These are phyloP conservation scores for Tolypeutes matacus DNA, from an alignment of 2,797 vertebrate species.

Conservation along the genomic window DNA sequence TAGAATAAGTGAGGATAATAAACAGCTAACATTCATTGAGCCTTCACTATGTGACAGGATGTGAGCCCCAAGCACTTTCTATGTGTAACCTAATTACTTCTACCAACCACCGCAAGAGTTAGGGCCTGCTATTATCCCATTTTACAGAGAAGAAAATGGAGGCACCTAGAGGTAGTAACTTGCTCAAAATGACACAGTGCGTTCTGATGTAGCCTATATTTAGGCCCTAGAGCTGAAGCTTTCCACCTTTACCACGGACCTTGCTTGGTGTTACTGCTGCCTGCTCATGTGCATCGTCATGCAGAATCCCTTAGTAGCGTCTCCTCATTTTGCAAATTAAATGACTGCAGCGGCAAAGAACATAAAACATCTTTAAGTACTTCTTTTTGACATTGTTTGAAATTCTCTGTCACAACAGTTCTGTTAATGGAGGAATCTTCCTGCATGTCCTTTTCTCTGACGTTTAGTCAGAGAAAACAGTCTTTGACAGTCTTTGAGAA, in stretches of 20 bases:
- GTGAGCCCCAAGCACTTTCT: background rate
- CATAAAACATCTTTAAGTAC: background rate
- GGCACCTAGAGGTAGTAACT: background rate
- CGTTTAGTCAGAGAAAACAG: background rate
- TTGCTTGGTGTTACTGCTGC: background rate
- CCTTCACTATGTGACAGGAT: rapidly evolving
- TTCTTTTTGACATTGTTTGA: background rate
- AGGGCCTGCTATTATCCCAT: background rate
- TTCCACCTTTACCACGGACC: background rate
- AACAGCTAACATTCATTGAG: background rate
- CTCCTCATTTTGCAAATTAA: background rate
- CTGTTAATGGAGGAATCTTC: background rate
- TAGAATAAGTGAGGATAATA: background rate
- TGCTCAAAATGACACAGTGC: background rate
- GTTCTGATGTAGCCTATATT: rapidly evolving
- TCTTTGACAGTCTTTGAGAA: background rate
- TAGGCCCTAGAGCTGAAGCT: background rate
- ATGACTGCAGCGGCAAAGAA: background rate
- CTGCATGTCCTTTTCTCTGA: background rate
- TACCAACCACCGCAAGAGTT: background rate
- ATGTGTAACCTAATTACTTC: background rate
- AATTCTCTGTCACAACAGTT: background rate
- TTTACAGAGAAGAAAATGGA: constrained; percentile 15
- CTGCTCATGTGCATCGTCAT: background rate
- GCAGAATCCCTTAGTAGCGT: background rate